Conservation (phyloP, 2,888 invertebrate species). For the Latrodectus elegans region DNA sequence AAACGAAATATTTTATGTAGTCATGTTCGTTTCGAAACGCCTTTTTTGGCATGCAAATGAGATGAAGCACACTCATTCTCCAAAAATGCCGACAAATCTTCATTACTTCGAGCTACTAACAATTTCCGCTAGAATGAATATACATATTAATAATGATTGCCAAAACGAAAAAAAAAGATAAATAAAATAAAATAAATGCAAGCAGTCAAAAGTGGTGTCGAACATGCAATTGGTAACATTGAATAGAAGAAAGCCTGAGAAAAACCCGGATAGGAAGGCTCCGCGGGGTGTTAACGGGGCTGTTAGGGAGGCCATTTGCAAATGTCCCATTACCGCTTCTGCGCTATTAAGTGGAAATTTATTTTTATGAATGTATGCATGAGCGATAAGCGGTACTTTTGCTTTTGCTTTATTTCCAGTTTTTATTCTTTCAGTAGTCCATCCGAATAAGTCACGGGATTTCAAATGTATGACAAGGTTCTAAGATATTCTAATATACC, state of each 20-base stretch:
- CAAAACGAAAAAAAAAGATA: not conserved
- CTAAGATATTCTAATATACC: not conserved
- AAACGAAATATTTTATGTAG: too few species aligned
- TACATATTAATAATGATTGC: conserved; percentile 22
- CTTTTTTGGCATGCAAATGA: conserved; percentile 19
- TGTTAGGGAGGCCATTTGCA: conserved; percentile 62
- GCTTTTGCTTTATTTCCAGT: not conserved
- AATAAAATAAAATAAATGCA: conserved; percentile 14
- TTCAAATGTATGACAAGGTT: not conserved
- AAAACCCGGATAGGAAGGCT: conserved; percentile 44
- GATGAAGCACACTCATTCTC: not conserved
- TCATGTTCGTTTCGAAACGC: not conserved
- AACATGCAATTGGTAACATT: not conserved
- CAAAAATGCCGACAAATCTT: conserved; percentile 2
- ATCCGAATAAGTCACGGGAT: not conserved
- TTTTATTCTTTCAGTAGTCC: not conserved
- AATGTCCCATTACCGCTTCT: conserved; percentile 55
- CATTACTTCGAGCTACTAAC: conserved; percentile 1
- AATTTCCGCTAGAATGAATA: conserved; percentile 32
- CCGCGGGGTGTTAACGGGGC: conserved; percentile 42
- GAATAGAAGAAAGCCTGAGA: conserved; percentile 1
- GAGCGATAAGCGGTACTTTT: not conserved
- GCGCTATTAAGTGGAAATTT: conserved; percentile 31
- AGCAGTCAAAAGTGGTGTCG: not conserved
- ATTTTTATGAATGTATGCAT: conserved; percentile 24